A percentile compares a stretch with the other conserved stretches of the same genome.
These are phyloP conservation scores for Eleginops maclovinus DNA, from an alignment of 2,113 vertebrate species.

Conservation along the genomic window DNA sequence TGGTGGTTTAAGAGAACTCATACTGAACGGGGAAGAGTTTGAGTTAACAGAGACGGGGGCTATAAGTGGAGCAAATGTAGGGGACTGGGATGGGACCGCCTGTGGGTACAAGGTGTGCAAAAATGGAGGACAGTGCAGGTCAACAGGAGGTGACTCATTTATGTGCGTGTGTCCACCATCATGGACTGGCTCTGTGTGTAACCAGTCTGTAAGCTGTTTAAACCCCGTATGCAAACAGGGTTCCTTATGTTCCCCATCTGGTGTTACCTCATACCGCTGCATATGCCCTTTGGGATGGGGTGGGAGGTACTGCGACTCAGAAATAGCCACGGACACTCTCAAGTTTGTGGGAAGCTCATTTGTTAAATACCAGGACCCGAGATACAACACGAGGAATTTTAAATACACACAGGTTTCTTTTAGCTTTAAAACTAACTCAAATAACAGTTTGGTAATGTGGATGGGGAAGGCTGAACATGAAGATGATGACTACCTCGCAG, in stretches of 20 bases:
- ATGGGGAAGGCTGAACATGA: constrained; percentile 87
- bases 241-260: constrained; percentile 79
- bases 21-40: constrained; percentile 85
- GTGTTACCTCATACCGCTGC: constrained; percentile 82
- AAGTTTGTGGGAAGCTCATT: constrained; percentile 87
- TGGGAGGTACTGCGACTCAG: constrained; percentile 82
- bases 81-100: constrained; percentile 88
- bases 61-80: constrained; percentile 85
- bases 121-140: constrained; percentile 82
- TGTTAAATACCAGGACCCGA: constrained; percentile 85
- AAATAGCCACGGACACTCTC: constrained; percentile 77
- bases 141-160: constrained; percentile 69
- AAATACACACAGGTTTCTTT: constrained; percentile 83
- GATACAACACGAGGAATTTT: constrained; percentile 83
- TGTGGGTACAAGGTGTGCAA: constrained; percentile 88
- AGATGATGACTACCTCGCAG: constrained; percentile 88
- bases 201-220: constrained; percentile 81
- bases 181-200: constrained; percentile 84
- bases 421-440: constrained; percentile 82
- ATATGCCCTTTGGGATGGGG: constrained; percentile 85
- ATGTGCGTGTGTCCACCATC: constrained; percentile 81
- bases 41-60: constrained; percentile 84
- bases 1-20: constrained; percentile 84
- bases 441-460: constrained; percentile 86
- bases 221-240: constrained; percentile 80